Percentiles rank a stretch among this genome's conserved stretches.
Conservation (phyloP, 2,797 vertebrate genomes). For the Xenentodon cancila region DNA sequence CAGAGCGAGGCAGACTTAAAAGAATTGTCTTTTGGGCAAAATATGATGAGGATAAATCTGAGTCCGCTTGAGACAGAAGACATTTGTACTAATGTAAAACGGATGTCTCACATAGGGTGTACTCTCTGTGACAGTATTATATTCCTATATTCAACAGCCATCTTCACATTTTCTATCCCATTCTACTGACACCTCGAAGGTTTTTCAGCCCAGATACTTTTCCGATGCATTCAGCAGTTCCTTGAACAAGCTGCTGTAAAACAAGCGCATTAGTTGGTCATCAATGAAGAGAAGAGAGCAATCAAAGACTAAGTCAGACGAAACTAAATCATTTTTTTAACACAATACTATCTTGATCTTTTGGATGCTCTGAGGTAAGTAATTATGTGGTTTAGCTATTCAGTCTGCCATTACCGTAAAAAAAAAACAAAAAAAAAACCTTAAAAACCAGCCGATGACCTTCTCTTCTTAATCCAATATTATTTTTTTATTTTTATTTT, state of each 20-base stretch:
- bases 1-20: constrained; percentile 44
- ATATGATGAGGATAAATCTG: constrained; percentile 64
- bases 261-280: constrained; percentile 56
- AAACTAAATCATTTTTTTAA: constrained; percentile 44
- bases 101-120: neutral
- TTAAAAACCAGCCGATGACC: neutral
- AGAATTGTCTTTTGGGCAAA: constrained; percentile 75
- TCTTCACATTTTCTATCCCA: constrained; percentile 12
- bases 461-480: neutral
- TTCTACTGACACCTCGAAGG: constrained; percentile 15
- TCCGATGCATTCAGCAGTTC: constrained; percentile 18
- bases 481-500: neutral
- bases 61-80: constrained; percentile 21
- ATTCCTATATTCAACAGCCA: constrained; percentile 5
- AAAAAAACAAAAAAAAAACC: too few relatives aligned
- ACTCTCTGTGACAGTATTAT: constrained; percentile 12
- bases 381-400: constrained; percentile 83
- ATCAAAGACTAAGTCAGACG: constrained; percentile 83
- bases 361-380: constrained; percentile 92
- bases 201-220: constrained; percentile 15
- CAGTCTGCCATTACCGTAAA: constrained; percentile 81
- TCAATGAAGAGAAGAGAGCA: constrained; percentile 80
- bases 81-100: constrained; percentile 11
- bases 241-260: constrained; percentile 77
- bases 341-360: constrained; percentile 69